Base-by-base conservation (phyloP, 2,797 vertebrate species). In the Hipposideros larvatus region DNA sequence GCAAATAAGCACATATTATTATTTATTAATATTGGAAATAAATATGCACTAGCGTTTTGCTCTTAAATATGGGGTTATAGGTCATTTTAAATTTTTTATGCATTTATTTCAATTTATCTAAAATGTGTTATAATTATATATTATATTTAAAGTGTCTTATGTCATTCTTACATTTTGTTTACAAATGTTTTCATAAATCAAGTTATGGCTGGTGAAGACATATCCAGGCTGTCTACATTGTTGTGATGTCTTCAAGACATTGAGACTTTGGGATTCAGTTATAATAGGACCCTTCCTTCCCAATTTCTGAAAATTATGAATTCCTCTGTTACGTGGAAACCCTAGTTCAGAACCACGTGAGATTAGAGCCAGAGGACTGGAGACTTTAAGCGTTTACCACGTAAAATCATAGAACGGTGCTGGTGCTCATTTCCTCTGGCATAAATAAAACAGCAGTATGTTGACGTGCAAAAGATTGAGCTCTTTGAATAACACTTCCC, bases 91-190 rank as follows among this genome's bases (percentile, higher is more conserved):
- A 22, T 61, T 74, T 91, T 85, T 31, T 71, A 82, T 87, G 26
- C 4, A 37, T 89, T 95, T 92, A 19, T 90, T 85, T 70, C 7
- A 46, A 28, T 19, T 90, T 92, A 59, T 53, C 59, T 86, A 37
- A 93, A 65, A 34, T 10, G 1, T 34, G 2, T 63, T 75, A 2
- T 31, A 22, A 41, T n/a, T 80, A 66, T 18, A 74, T 53, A n/a
- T 77, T 68, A 18, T 57, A 74, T 53, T 82, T 41, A 65, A 95
- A 53, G 10, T 61, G 4, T 48, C 78, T 66, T 48, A 91, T 85
- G 28, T 95, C 11, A 51, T 55, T 59, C 28, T 91, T 16, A 66
- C 5, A 11, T 83, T 93, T 92, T 71, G 5, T 57, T 75, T 85
- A 31, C 4, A 77, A 86, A 61, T 90, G 15, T 91, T 71, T 77